Evolutionary conservation across 2,113 vertebrate species (phyloP).

Genomic region (Stegostoma tigrinum): DNA sequence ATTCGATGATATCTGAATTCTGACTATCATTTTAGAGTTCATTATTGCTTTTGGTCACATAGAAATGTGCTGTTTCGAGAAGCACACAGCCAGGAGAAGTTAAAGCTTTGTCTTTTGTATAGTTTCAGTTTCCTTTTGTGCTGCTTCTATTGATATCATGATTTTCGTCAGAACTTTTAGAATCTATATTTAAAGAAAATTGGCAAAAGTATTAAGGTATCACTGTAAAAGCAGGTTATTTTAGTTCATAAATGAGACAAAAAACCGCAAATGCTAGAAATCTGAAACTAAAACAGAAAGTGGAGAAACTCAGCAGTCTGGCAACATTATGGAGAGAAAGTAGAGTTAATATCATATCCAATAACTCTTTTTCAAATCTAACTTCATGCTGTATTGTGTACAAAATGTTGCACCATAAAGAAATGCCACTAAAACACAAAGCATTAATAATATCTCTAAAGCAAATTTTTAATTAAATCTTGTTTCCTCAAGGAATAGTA

Average conservation of each 20-base stretch:
- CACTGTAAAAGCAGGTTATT: not conserved
- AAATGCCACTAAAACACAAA: not conserved
- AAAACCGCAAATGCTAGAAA: no score
- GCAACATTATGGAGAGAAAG: no score
- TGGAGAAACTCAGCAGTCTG: no score
- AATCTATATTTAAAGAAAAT: not conserved
- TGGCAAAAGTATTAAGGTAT: not conserved
- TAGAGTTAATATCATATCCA: no score
- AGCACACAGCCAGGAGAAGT: not conserved
- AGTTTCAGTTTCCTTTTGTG: not conserved
- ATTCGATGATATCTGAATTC: not conserved
- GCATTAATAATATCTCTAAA: not conserved
- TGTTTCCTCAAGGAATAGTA: not conserved
- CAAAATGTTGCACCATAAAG: not conserved
- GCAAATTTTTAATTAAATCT: not conserved
- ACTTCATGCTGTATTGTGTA: not conserved
- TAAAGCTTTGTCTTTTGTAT: not conserved
- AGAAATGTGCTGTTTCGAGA: not conserved
- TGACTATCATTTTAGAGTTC: not conserved
- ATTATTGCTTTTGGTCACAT: not conserved
- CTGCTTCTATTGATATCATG: not conserved
- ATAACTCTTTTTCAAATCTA: no score
- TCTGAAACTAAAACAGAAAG: no score
- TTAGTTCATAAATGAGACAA: not conserved
- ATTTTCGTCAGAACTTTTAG: not conserved